A percentile compares a stretch with the other conserved stretches of the same genome.
Conservation (phyloP, 1,140 invertebrate genomes). For the Megalonaias nervosa region DNA sequence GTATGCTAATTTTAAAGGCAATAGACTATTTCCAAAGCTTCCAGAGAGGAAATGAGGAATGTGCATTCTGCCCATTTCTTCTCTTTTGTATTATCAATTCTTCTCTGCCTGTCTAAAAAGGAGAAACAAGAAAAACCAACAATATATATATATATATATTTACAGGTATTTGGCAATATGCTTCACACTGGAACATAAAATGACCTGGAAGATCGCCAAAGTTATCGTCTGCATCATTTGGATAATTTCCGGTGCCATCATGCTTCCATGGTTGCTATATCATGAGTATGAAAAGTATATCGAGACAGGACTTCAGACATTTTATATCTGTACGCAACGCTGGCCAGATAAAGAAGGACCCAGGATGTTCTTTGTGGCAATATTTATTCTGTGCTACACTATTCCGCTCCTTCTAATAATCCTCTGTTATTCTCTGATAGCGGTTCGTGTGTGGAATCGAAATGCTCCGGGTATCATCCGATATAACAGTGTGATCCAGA, state of each 20-base stretch:
- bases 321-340: constrained; percentile 44
- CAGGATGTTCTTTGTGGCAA: constrained; percentile 88
- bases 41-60: too few relatives aligned
- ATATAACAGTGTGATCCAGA: constrained; percentile 61
- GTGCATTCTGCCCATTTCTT: not conserved
- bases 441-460: constrained; percentile 90
- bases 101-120: not conserved
- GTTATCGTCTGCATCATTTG: constrained; percentile 93
- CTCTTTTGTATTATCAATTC: not conserved
- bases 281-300: constrained; percentile 76
- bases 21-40: too few relatives aligned
- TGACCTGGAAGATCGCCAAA: constrained; percentile 87
- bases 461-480: constrained; percentile 81
- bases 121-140: not conserved
- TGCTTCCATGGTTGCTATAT: constrained; percentile 91
- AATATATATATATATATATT: too few relatives aligned
- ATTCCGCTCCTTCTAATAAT: constrained; percentile 92
- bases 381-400: constrained; percentile 93
- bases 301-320: constrained; percentile 15
- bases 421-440: constrained; percentile 93
- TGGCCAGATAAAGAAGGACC: constrained; percentile 76
- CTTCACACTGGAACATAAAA: constrained; percentile 93
- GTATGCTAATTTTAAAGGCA: too few relatives aligned
- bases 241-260: constrained; percentile 86
- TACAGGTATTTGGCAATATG: constrained; percentile 94